Evolutionary conservation across 2,888 invertebrate genomes (phyloP), one percentile per base, ranked within the genome.

Genomic region (Limulus polyphemus): DNA sequence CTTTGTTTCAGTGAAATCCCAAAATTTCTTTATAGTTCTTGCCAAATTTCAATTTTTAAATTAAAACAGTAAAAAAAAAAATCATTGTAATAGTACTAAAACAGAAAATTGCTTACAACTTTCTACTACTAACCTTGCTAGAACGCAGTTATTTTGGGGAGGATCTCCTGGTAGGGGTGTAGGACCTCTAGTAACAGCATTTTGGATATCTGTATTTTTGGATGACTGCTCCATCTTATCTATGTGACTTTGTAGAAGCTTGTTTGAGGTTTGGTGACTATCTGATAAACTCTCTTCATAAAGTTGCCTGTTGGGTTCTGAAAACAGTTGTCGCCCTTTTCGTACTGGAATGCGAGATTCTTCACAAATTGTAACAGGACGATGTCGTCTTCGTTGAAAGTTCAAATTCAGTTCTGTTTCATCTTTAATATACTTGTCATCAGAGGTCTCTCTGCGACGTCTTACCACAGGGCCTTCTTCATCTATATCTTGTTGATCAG

Each of bases 281-380:
- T 54, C 32, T 32, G 32, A 32, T 11, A 14, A 54, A 11, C 54
- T 32, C 16, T 16, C n/a, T 54, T 54, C 54, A 32, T 54, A 54
- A 32, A 54, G 32, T 16, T 17, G 54, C 14, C 54, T 32, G 16
- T 17, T 62, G 13, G 59, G 51, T 10, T 58, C 63, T 5, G 64
- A 58, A 10, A 60, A 12, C 47, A 50, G 55, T 47, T 56, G 61
- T n/a, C 58, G 57, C 11, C 55, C 49, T 50, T 57, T 62, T 46
- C 61, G 63, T 50, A 60, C 7, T 50, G 66, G 60, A 51, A 66
- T 61, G 50, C 64, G 57, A 32, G 64, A 64, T 57, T 62, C 62
- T 17, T 57, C 49, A 17, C 54, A 16, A 11, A 17, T 54, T 54
- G 16, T 32, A 14, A 14, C 54, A 32, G 32, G 32, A 32, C 32